A percentile compares a stretch with the other conserved stretches of the same genome.
Evolutionary conservation across 1,140 invertebrate genomes (phyloP).

Genomic region (Octopus bimaculoides): DNA sequence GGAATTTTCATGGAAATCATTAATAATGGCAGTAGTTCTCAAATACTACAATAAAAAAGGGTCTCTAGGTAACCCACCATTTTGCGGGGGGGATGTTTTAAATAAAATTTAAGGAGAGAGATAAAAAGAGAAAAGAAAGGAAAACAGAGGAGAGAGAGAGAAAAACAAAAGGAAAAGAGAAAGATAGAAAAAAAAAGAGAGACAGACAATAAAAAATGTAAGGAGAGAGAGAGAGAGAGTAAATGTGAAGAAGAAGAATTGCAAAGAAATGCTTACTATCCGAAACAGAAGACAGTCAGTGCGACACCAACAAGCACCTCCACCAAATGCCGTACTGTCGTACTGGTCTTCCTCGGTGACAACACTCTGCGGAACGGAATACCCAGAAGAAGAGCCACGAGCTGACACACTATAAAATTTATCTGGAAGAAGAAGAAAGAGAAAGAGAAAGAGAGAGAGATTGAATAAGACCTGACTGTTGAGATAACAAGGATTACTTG

Average conservation of each 20-base stretch:
- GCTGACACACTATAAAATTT: slow-evolving; percentile 48
- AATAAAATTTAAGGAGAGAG: neutral
- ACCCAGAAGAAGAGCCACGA: slow-evolving; percentile 38
- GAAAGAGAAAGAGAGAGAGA: neutral
- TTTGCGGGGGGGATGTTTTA: too few species aligned
- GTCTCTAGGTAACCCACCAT: too few species aligned
- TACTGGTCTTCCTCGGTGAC: slow-evolving; percentile 24
- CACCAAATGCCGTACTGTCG: slow-evolving; percentile 33
- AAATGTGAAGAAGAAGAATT: neutral
- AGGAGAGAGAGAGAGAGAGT: neutral
- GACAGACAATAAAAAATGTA: neutral
- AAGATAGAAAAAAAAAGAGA: neutral
- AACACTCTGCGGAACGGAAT: slow-evolving; percentile 38
- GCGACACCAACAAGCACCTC: slow-evolving; percentile 39
- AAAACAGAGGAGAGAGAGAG: neutral
- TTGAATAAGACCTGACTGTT: neutral
- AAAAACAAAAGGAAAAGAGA: neutral
- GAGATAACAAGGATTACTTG: neutral
- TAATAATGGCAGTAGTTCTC: too few species aligned
- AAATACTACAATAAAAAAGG: too few species aligned
- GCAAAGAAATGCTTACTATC: slow-evolving; percentile 41
- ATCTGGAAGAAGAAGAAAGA: slow-evolving; percentile 39
- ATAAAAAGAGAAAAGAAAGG: neutral
- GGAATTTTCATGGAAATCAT: too few species aligned
- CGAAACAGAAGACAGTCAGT: slow-evolving; percentile 49